phyloP scores from a whole-genome alignment of 2,888 invertebrate genomes.

The Caenorhabditis afra region DNA sequence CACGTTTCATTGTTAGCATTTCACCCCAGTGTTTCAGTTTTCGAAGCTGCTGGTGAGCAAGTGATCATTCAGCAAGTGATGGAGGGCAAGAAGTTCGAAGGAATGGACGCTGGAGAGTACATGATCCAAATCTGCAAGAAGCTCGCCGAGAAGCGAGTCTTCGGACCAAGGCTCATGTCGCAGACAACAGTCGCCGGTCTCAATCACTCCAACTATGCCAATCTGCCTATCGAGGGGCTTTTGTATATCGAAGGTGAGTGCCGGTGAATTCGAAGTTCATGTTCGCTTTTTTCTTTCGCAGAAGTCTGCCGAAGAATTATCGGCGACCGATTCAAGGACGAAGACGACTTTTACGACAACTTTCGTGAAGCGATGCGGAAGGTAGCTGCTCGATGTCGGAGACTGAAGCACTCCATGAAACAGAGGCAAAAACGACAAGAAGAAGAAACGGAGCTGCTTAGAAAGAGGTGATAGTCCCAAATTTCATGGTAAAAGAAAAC shows the following conservation, averaged over 20 bases:
- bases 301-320: slow-evolving; percentile 79
- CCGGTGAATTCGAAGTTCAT: neutral
- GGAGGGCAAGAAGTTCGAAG: slow-evolving; percentile 77
- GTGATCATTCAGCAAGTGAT: slow-evolving; percentile 78
- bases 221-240: slow-evolving; percentile 79
- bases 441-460: too few relatives aligned
- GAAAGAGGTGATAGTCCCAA: too few relatives aligned
- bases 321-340: slow-evolving; percentile 68
- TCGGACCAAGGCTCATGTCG: slow-evolving; percentile 79
- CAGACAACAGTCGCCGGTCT: slow-evolving; percentile 80
- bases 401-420: too few relatives aligned
- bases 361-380: slow-evolving; percentile 80
- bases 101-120: slow-evolving; percentile 76
- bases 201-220: slow-evolving; percentile 80
- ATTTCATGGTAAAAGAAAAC: too few relatives aligned
- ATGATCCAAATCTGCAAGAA: slow-evolving; percentile 80
- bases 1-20: neutral
- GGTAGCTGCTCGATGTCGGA: slow-evolving; percentile 78
- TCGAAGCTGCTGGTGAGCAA: slow-evolving; percentile 77
- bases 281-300: slow-evolving; percentile 59
- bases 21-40: slow-evolving; percentile 68
- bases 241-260: slow-evolving; percentile 75
- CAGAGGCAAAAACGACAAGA: too few relatives aligned
- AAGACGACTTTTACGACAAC: slow-evolving; percentile 80
- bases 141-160: slow-evolving; percentile 80